Evolutionary conservation across 2,888 invertebrate species (phyloP).

Genomic region (Rutpela maculata): DNA sequence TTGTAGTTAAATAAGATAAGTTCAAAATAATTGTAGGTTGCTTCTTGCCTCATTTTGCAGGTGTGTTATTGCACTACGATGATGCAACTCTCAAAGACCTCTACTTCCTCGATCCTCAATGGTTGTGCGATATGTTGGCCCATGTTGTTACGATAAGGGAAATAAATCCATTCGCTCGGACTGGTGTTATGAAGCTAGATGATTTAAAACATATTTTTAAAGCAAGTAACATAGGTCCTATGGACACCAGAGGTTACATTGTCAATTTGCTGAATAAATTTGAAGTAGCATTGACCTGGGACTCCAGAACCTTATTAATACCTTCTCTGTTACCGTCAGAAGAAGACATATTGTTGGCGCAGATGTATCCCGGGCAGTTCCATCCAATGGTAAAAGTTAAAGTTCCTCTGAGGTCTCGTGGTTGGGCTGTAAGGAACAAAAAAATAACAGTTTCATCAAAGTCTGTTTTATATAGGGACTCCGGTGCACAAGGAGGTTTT

Average conservation of each 20-base stretch:
- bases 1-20: no score
- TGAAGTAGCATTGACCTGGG: constrained; percentile 98
- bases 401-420: constrained; percentile 80
- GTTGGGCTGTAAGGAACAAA: constrained; percentile 81
- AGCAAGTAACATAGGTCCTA: constrained; percentile 86
- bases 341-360: constrained; percentile 78
- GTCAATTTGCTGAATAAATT: constrained; percentile 96
- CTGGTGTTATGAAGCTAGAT: constrained; percentile 94
- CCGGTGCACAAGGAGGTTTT: constrained; percentile 67
- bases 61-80: constrained; percentile 94
- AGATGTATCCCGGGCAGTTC: constrained; percentile 71
- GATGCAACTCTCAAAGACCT: constrained; percentile 95
- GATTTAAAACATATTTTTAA: constrained; percentile 95
- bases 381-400: constrained; percentile 74
- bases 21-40: no score
- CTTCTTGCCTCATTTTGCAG: constrained; percentile 71
- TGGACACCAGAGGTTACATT: constrained; percentile 86
- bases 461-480: constrained; percentile 71
- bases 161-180: constrained; percentile 95
- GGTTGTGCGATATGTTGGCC: constrained; percentile 98
- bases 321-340: constrained; percentile 93
- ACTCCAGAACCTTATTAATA: constrained; percentile 90
- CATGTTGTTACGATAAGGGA: constrained; percentile 98
- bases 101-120: constrained; percentile 98
- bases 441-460: constrained; percentile 76